Base-by-base conservation (phyloP, 2,113 vertebrate species). In the Peromyscus leucopus region DNA sequence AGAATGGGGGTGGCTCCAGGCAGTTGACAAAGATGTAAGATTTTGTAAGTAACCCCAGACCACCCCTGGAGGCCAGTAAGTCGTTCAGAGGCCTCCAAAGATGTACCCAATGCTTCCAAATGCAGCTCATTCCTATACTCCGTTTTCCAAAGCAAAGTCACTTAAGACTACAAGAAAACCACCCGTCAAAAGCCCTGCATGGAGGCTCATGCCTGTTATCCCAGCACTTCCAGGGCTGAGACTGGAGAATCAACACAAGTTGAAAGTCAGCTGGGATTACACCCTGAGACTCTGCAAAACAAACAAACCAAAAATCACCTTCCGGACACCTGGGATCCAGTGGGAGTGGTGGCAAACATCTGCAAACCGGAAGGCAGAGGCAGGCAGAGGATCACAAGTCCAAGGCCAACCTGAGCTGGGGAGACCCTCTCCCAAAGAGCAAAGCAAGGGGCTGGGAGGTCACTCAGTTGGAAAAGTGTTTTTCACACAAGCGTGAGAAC, bases 121-220 rank as follows among this genome's bases (percentile, higher is more conserved):
- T 31, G 21, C 61, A 12, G 69, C 55, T 83, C 79, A 33, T 65
- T 82, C 78, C 19, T 2, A 84, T n/a, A 57, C 55, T 39, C 72
- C 2, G 67, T 59, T 74, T 87, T 65, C 75, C 42, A 42, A 57
- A 57, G 91, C 90, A 87, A 61, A 51, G 72, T 83, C 19, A 46
- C 89, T 85, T 57, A 55, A 78, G n/a, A 24, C 74, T 26, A 19
- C 88, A 92, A 94, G 87, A 88, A 92, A 95, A 85, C 61, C 57
- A 78, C 59, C 57, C 65, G 33, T 74, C 26, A 33, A 89, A 92
- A 88, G 24, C 26, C 16, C 26, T 22, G n/a, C 24, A 17, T 5
- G 33, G 69, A 63, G 28, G 39, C 19, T 48, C 57, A 33, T 46
- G 39, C 11, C 17, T 46, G 10, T 76, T 22, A 76, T 46, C 10